Evolutionary conservation across 2,113 vertebrate genomes (phyloP).

Genomic region (Syngnathus scovelli): DNA sequence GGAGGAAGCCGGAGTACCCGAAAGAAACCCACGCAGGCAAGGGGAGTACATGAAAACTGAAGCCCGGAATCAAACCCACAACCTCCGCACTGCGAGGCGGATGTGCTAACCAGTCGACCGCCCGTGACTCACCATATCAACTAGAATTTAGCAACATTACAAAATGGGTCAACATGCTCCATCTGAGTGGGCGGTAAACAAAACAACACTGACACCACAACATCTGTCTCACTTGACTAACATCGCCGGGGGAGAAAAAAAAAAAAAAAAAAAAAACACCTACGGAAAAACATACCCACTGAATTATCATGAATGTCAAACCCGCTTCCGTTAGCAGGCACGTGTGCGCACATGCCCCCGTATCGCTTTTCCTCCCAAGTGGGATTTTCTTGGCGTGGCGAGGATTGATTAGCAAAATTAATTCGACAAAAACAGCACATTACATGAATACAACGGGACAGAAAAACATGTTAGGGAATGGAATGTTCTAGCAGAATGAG

Average conservation of each 20-base stretch:
- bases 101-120: no score
- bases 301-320: not conserved
- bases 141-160: not conserved
- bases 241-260: not conserved
- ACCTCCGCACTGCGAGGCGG: no score
- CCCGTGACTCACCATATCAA: not conserved
- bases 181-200: not conserved
- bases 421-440: not conserved
- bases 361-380: not conserved
- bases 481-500: not conserved
- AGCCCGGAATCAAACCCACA: no score
- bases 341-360: not conserved
- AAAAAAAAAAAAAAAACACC: not conserved
- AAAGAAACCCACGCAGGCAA: no score
- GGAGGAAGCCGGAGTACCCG: no score
- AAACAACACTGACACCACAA: not conserved
- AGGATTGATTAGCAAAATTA: not conserved
- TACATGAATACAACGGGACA: not conserved
- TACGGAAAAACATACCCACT: not conserved
- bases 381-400: not conserved
- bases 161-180: not conserved
- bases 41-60: no score
- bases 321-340: not conserved
- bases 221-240: not conserved
- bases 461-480: not conserved